Base-by-base conservation (phyloP, 53 echinoderm and acorn worm species). In the Echinometra lucunter region DNA sequence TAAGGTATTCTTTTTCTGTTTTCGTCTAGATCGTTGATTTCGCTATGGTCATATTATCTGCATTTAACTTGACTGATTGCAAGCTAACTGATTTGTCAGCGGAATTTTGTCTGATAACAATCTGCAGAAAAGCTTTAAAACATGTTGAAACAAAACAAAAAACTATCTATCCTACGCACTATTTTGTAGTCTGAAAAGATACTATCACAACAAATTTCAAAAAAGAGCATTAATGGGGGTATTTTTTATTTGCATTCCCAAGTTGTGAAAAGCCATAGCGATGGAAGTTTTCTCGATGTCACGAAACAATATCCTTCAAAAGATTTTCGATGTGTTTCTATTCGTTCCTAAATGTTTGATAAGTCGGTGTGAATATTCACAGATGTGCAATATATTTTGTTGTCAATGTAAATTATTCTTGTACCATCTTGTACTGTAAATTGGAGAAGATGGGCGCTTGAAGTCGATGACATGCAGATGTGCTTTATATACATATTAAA, bases 401-500 rank as follows among this genome's bases (percentile, higher is more conserved):
- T 81, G n/a, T 28, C 28, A 28, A 85, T 85, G 49, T 85, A 85
- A 85, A 85, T 85, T 85, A 49, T 47, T 85, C 49, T 85, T 28
- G 13, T 47, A 85, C 17, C 47, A 83, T 47, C 18, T 40, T 44
- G 49, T 28, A 85, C 13, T 85, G 49, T 85, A 85, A 45, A 28
- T 47, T 47, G 1, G 44, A 28, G 15, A 3, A 47, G 49, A 49
- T 78, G 38, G 49, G 49, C 49, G 85, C 49, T 28, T 85, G 28
- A 81, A 28, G 47, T 63, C 23, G 23, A 15, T 15, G 63, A 85
- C n/a, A 44, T 42, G 7, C 44, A 49, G 30, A 58, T 89, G 58
- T 60, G 89, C 89, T 89, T 89, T 89, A 89, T 89, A 60, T 58
- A 37, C 35, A 89, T 89, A 89, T 89, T 89, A 57, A 88, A 57